phyloP scores from a whole-genome alignment of 2,113 vertebrate species.

The Argyrosomus japonicus region DNA sequence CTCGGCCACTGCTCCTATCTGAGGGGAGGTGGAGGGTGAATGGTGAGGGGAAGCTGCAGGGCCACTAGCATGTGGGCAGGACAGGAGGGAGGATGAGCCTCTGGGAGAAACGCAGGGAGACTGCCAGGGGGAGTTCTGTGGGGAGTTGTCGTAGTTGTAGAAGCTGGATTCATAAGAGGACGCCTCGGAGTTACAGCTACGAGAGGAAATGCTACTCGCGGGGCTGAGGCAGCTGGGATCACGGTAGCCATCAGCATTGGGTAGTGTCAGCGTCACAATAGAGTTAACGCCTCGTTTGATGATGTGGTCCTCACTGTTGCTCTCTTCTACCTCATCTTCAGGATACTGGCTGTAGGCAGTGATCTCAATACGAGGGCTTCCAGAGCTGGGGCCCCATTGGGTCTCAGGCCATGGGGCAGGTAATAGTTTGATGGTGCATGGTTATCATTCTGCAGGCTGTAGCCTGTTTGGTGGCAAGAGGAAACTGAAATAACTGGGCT shows the following conservation, averaged over 20 bases:
- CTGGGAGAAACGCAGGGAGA: constrained; percentile 96
- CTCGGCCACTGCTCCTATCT: constrained; percentile 89
- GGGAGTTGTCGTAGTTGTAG: constrained; percentile 93
- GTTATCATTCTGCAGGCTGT: constrained; percentile 86
- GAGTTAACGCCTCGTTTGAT: constrained; percentile 88
- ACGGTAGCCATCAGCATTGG: constrained; percentile 92
- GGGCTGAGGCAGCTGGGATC: constrained; percentile 96
- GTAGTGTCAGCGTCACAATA: constrained; percentile 92
- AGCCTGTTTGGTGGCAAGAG: constrained; percentile 88
- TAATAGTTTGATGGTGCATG: constrained; percentile 87
- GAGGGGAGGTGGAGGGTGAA: constrained; percentile 91
- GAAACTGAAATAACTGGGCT: constrained; percentile 89
- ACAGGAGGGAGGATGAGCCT: constrained; percentile 89
- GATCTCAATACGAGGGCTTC: constrained; percentile 98
- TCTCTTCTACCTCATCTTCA: constrained; percentile 89
- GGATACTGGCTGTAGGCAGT: constrained; percentile 93
- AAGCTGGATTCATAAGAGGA: constrained; percentile 97
- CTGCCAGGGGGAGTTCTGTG: constrained; percentile 97
- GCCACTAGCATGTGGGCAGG: constrained; percentile 87
- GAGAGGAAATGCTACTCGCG: constrained; percentile 94
- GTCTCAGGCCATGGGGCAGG: constrained; percentile 85
- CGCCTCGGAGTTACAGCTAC: constrained; percentile 96
- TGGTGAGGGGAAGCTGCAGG: constrained; percentile 88
- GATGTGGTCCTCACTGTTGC: constrained; percentile 79
- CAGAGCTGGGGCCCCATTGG: constrained; percentile 89